These are phyloP conservation scores for Diachrysia chrysitis DNA, from an alignment of 2,888 invertebrate species.

Conservation along the genomic window DNA sequence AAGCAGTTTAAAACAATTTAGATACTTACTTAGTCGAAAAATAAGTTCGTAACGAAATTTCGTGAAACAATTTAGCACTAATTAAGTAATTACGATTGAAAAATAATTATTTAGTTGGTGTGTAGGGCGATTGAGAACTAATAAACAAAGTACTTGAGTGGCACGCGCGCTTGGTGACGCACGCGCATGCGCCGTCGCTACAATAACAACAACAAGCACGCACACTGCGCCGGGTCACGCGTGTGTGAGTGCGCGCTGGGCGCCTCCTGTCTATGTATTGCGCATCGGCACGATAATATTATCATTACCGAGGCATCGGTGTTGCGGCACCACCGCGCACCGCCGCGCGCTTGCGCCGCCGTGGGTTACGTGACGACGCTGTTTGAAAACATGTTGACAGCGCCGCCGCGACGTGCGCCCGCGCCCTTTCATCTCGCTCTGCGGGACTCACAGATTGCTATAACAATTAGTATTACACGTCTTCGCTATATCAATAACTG, in stretches of 20 bases:
- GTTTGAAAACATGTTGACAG: slow-evolving; percentile 47
- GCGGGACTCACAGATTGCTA: background rate
- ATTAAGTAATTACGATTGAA: background rate
- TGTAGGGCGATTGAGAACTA: slow-evolving; percentile 14
- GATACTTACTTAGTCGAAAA: background rate
- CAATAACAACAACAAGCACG: slow-evolving; percentile 25
- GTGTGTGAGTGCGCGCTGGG: slow-evolving; percentile 8
- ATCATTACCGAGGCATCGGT: no score
- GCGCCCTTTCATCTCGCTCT: background rate
- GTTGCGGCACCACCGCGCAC: no score
- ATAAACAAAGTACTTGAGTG: slow-evolving; percentile 30
- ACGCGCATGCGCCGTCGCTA: slow-evolving; percentile 19
- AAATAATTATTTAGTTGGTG: background rate
- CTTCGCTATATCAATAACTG: slow-evolving; percentile 12
- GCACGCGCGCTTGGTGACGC: background rate
- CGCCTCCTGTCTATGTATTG: slow-evolving; percentile 9
- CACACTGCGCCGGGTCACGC: background rate
- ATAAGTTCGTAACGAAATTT: background rate
- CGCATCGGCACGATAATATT: slow-evolving; percentile 30
- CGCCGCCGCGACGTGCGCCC: slow-evolving; percentile 7
- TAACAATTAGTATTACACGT: slow-evolving; percentile 7
- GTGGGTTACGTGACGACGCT: no score
- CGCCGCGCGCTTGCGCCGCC: no score
- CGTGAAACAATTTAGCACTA: background rate
- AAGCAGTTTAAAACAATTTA: background rate